Evolutionary conservation across 92 coral and sea anemone species (phyloP), one percentile per base, ranked within the genome.

Genomic region (Zoanthus solanderi): DNA sequence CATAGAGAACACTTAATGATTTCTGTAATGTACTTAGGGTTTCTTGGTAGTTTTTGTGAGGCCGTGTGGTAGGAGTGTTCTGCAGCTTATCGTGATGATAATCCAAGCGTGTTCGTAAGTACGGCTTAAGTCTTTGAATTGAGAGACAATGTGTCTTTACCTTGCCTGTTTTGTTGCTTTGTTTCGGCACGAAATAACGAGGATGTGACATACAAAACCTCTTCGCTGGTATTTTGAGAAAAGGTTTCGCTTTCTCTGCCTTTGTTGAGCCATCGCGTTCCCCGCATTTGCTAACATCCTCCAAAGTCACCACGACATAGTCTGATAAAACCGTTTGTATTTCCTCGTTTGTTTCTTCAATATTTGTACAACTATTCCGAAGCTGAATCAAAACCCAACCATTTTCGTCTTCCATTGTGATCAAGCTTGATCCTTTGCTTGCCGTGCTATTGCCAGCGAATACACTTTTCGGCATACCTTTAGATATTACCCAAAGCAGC

Each of bases 371-470:
- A 66, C 42, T 23, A 2, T 81, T 73, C 15, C 15, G 18, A 6
- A 81, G 63, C 47, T 66, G 46, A 23, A 81, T 30, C 61, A 81
- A 14, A 66, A 81, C 61, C 85, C 85, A 81, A 31, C 85, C 76
- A 75, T 81, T 68, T 8, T 66, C 45, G 6, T 81, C 85, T 42
- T 81, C 85, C 71, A 29, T 13, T 16, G 52, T 30, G 23, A 73
- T 44, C 58, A 63, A 9, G 5, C 16, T n/a, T 7, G 58, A 5
- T 23, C 47, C 75, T 81, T 67, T 23, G 44, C 11, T 14, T 0
- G 0, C 46, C 13, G 31, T 15, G 1, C 31, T 18, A 10, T 3
- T 68, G 30, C 28, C 45, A 14, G 14, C 45, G 30, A 81, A 44
- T 69, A 6, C 14, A 34, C 0, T 29, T 5, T 3, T 9, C 13